Evolutionary conservation across 2,888 invertebrate species (phyloP).

Genomic region (Rhagophthalmus giganteus): DNA sequence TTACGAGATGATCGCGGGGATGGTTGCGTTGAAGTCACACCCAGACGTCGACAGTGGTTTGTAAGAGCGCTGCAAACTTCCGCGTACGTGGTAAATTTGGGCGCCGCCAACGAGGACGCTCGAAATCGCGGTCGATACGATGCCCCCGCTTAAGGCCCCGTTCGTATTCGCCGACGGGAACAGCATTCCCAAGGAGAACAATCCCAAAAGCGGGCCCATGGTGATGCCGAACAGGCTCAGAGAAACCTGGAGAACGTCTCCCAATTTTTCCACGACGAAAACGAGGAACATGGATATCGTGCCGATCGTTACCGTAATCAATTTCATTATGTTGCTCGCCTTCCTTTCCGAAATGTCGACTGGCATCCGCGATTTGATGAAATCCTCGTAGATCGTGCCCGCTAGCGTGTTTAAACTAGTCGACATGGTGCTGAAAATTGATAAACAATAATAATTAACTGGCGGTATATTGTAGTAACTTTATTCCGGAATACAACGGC

Average conservation of each 20-base stretch:
- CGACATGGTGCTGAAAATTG: constrained; percentile 60
- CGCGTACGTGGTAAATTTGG: constrained; percentile 37
- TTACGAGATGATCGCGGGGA: no score
- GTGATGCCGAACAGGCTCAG: constrained; percentile 66
- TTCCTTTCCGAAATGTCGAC: constrained; percentile 56
- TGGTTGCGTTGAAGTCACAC: constrained; percentile 30
- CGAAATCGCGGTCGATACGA: constrained; percentile 29
- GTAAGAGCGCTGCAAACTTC: constrained; percentile 31
- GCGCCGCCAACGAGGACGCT: constrained; percentile 32
- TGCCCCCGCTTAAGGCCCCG: constrained; percentile 41
- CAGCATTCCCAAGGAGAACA: constrained; percentile 69
- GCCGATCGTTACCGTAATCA: constrained; percentile 58
- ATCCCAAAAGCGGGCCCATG: constrained; percentile 66
- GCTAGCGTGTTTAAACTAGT: constrained; percentile 63
- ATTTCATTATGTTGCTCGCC: constrained; percentile 64
- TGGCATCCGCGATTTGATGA: constrained; percentile 60
- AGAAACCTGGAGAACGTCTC: constrained; percentile 67
- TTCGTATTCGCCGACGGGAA: constrained; percentile 59
- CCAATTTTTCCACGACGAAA: constrained; percentile 64
- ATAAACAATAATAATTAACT: neutral
- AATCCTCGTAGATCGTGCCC: constrained; percentile 65
- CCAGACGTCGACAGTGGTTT: constrained; percentile 39
- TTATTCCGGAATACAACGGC: no score
- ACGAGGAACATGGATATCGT: constrained; percentile 72
- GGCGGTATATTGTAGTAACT: no score